Evolutionary conservation across 1,140 invertebrate genomes (phyloP), one percentile per base, ranked within the genome.

Genomic region (Drosophila ercepeae): DNA sequence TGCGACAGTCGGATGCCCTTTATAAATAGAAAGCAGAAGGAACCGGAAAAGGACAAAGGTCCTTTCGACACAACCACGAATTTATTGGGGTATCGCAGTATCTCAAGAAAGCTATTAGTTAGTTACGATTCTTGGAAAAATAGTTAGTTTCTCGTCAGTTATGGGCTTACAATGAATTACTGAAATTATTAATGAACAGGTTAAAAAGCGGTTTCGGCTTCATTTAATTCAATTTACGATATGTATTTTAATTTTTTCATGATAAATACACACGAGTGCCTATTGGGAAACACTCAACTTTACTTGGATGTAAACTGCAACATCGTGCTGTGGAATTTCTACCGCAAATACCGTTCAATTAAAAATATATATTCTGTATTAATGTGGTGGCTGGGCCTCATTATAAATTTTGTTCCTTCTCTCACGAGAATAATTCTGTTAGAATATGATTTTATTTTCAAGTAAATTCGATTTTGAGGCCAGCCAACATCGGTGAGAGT

Each of bases 1-100:
- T 25, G 55, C 55, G 55, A 34, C 21, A 45, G 21, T 11, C 48
- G 63, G 46, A 67, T 67, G 63, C 63, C 63, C 63, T 67, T 67
- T 46, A 65, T 67, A 52, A 52, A 48, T 60, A 46, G 60, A 53
- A 42, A 60, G 11, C 59, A 61, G 25, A 44, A 58, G 52, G 41
- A 58, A 21, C 16, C 36, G 42, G 32, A 64, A 49, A 60, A 64
- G 9, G 42, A 16, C 51, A 7, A n/a, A 14, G 4, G 23, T 25
- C 18, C 16, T 7, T 16, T 42, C 27, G 36, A 4, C 9, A 8
- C 2, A 39, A 39, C n/a, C 4, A 32, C 25, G 25, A 27, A 7
- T 27, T n/a, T n/a, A n/a, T n/a, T n/a, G n/a, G n/a, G n/a, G n/a
- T n/a, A n/a, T n/a, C n/a, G n/a, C n/a, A n/a, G 5, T 27, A 27